Conservation (phyloP, 2,888 invertebrate species). For the Tachina lurida region DNA sequence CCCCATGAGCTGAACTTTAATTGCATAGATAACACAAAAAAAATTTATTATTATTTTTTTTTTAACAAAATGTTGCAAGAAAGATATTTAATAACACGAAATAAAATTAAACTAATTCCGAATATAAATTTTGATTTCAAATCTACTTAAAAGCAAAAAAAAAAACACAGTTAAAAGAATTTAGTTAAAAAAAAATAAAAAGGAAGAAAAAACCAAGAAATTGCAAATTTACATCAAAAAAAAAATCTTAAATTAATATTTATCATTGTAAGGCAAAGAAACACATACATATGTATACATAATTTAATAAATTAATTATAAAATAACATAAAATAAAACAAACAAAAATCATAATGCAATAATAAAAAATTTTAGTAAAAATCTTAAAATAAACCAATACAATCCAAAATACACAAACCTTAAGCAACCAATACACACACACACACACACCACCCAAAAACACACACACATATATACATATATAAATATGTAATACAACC, state of each 20-base stretch:
- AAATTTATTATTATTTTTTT: slow-evolving; percentile 29
- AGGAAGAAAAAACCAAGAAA: slow-evolving; percentile 12
- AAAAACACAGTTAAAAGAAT: slow-evolving; percentile 62
- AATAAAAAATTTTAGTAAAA: slow-evolving; percentile 66
- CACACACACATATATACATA: not conserved
- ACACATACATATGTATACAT: slow-evolving; percentile 66
- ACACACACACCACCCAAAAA: not conserved
- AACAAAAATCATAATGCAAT: slow-evolving; percentile 18
- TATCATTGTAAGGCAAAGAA: slow-evolving; percentile 66
- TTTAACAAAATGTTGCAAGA: slow-evolving; percentile 75
- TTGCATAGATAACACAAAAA: slow-evolving; percentile 49
- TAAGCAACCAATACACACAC: slow-evolving; percentile 7
- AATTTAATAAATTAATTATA: slow-evolving; percentile 69
- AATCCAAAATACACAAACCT: slow-evolving; percentile 54
- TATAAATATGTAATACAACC: slow-evolving; percentile 47
- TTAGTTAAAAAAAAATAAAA: slow-evolving; percentile 64
- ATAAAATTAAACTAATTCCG: slow-evolving; percentile 53
- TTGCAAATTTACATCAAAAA: slow-evolving; percentile 61
- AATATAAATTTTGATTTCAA: slow-evolving; percentile 56
- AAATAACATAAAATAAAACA: slow-evolving; percentile 57
- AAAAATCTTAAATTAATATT: slow-evolving; percentile 66
- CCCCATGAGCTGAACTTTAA: slow-evolving; percentile 63
- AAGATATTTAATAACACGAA: slow-evolving; percentile 44
- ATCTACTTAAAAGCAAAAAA: slow-evolving; percentile 54
- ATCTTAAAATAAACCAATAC: slow-evolving; percentile 60